Evolutionary conservation across 1,140 invertebrate genomes (phyloP).

Genomic region (Physella acuta): DNA sequence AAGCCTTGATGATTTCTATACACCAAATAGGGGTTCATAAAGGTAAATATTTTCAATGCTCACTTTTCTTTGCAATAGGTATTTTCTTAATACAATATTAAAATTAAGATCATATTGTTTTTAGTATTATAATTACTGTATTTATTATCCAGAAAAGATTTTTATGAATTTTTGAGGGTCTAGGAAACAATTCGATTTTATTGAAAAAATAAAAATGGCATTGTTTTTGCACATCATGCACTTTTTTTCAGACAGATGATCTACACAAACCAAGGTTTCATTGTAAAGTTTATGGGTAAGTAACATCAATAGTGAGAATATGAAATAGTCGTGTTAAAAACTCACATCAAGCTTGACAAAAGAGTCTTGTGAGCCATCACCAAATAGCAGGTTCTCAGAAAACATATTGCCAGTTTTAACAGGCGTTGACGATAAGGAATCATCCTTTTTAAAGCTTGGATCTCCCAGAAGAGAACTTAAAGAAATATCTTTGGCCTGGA

Average conservation of each 20-base stretch:
- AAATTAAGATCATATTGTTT: no score
- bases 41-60: no score
- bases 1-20: no score
- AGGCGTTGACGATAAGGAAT: neutral
- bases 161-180: neutral
- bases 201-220: neutral
- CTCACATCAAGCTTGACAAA: constrained; percentile 23
- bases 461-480: constrained; percentile 24
- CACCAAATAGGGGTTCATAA: no score
- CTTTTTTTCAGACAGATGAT: no score
- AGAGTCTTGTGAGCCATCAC: constrained; percentile 29
- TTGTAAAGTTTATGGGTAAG: no score
- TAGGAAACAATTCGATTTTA: neutral
- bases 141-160: no score
- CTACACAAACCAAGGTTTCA: no score
- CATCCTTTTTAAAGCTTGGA: constrained; percentile 15
- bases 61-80: no score
- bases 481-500: constrained; percentile 23
- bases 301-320: neutral
- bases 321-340: neutral
- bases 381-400: constrained; percentile 13
- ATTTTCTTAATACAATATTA: no score
- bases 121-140: no score
- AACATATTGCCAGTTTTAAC: neutral
- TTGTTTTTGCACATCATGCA: neutral